Conservation (phyloP, 2,113 vertebrate species). For the Ailurus styani region DNA sequence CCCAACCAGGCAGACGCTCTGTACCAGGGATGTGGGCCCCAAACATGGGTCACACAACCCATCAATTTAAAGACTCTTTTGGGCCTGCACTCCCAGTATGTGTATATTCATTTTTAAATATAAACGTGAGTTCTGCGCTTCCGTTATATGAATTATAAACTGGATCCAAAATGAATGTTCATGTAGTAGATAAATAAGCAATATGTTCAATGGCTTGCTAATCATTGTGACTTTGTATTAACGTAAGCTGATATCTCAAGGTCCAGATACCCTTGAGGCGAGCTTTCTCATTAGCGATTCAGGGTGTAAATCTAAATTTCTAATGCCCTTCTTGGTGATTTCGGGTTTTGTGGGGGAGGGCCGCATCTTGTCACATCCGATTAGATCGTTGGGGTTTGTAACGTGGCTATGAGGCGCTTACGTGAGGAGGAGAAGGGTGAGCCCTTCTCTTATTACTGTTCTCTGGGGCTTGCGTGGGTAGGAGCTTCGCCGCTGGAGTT, state of each 20-base stretch:
- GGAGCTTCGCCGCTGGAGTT: too few species aligned
- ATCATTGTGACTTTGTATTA: neutral
- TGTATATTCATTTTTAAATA: neutral
- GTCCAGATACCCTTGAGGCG: neutral
- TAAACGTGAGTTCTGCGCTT: neutral
- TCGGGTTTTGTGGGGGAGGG: neutral
- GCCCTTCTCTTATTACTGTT: neutral
- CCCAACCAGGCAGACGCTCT: accelerated
- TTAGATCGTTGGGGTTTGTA: neutral
- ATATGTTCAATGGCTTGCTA: neutral
- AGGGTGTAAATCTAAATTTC: conserved; percentile 30
- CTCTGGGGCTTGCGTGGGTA: neutral
- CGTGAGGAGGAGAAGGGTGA: neutral
- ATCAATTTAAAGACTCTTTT: neutral
- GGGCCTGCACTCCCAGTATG: neutral
- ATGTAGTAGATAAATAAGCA: neutral
- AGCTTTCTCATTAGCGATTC: conserved; percentile 2
- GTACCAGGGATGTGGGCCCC: neutral
- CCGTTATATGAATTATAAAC: neutral
- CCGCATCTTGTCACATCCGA: neutral
- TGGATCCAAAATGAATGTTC: neutral
- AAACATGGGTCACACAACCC: neutral
- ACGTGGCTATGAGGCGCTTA: neutral
- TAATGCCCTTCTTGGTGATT: conserved; percentile 1
- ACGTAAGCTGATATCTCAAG: conserved; percentile 2